These are phyloP conservation scores for Syngnathoides biaculeatus DNA, from an alignment of 2,113 vertebrate species.

Conservation along the genomic window DNA sequence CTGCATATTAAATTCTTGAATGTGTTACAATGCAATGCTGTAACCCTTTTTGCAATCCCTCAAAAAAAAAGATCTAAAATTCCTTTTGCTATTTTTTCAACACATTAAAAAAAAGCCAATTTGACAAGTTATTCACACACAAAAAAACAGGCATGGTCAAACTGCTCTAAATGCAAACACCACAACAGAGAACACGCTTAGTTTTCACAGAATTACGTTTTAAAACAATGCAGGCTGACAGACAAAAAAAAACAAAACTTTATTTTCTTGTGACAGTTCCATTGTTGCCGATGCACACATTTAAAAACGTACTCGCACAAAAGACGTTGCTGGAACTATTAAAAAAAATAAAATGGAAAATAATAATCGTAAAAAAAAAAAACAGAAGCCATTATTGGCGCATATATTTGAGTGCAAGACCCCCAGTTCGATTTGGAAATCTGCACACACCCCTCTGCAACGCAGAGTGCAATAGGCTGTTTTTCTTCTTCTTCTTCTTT, in stretches of 20 bases:
- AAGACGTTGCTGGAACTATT: constrained; percentile 76
- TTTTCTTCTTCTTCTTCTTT: constrained; percentile 38
- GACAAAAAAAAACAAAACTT: constrained; percentile 75
- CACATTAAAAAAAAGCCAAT: constrained; percentile 73
- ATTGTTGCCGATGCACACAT: constrained; percentile 76
- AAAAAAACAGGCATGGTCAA: constrained; percentile 74
- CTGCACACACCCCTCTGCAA: constrained; percentile 54
- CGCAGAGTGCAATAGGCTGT: constrained; percentile 64
- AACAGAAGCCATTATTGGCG: neutral
- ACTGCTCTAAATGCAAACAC: constrained; percentile 78
- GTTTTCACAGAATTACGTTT: constrained; percentile 78
- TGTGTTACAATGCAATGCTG: constrained; percentile 80
- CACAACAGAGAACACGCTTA: constrained; percentile 77
- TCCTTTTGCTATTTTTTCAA: constrained; percentile 69
- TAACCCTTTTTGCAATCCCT: constrained; percentile 73
- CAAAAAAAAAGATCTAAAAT: constrained; percentile 58
- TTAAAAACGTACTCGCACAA: constrained; percentile 78
- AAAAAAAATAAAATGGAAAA: constrained; percentile 43
- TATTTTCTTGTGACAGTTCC: constrained; percentile 75
- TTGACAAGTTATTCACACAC: constrained; percentile 77
- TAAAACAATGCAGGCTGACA: constrained; percentile 80
- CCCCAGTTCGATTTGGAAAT: constrained; percentile 56
- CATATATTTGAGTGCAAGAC: neutral
- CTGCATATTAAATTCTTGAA: constrained; percentile 79
- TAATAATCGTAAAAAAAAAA: constrained; percentile 15